Evolutionary conservation across 1,140 invertebrate species (phyloP).

Genomic region (Latrodectus geometricus): DNA sequence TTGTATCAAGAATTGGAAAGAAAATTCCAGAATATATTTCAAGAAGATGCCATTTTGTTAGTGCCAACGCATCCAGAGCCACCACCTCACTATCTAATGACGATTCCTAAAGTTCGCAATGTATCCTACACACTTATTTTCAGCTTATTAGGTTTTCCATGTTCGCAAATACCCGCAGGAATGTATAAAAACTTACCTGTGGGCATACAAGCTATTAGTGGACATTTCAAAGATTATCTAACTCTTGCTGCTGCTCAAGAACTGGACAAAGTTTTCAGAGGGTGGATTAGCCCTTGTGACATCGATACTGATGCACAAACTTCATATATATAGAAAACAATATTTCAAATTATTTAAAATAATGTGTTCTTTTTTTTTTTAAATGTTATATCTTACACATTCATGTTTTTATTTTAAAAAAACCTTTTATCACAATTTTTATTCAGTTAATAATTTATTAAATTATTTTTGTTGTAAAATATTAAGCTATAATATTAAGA

Average conservation of each 20-base stretch:
- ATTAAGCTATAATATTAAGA: no score
- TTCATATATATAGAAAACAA: no score
- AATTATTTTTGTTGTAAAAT: no score
- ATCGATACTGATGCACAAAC: no score
- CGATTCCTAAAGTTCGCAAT: slow-evolving; percentile 3
- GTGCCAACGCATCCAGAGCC: slow-evolving; percentile 14
- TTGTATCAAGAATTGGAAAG: no score
- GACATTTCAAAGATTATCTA: slow-evolving; percentile 17
- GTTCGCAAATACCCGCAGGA: slow-evolving; percentile 55
- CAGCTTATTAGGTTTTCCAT: slow-evolving; percentile 6
- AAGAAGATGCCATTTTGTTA: neutral
- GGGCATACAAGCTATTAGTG: slow-evolving; percentile 29
- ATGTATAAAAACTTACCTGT: slow-evolving; percentile 3
- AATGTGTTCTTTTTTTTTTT: no score
- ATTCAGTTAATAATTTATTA: no score
- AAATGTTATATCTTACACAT: no score
- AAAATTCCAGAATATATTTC: no score
- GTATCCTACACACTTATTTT: slow-evolving; percentile 3
- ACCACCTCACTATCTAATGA: slow-evolving; percentile 2
- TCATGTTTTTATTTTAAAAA: no score
- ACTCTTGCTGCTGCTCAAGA: slow-evolving; percentile 13
- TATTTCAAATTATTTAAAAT: no score
- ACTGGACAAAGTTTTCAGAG: slow-evolving; percentile 26
- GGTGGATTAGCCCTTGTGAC: slow-evolving; percentile 45
- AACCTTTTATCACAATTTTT: no score